Base-by-base conservation (phyloP, 1,140 invertebrate species). In the Drosophila nasuta region DNA sequence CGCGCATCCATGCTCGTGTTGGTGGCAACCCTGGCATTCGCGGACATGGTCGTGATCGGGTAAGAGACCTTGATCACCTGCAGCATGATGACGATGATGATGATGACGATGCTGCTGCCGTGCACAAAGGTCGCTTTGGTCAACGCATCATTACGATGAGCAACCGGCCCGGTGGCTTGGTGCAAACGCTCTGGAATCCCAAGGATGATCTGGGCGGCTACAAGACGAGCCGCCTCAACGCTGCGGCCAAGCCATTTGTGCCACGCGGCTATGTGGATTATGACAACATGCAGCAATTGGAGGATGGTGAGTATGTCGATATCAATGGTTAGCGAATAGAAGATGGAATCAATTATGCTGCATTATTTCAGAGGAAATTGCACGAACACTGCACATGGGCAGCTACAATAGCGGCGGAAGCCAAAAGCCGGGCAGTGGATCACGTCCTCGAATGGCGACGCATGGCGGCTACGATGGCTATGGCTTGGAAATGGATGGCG, bases 271-370 rank as follows among this genome's bases (percentile, higher is more conserved):
- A 92, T 49, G 66, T 92, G 3, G 91, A 92, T 13, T 90, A 92
- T 30, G 91, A 92, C 33, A 91, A 92, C 35, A 92, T 92, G 91
- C 81, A 92, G 52, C 56, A 92, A 5, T 69, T 90, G 6, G 92
- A 93, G 46, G 81, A 92, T 56, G 92, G 92, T 92, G 52, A 80
- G 82, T 60, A 45, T n/a, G 5, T 6, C 45, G 25, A 5, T 33
- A 5, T 7, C 33, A 5, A 33, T 33, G 8, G 35, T 10, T 3
- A 38, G 35, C 8, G 5, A 4, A 4, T 3, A 20, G 17, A 20
- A 20, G 17, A 20, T 25, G 3, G 0, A 25, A 25, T 25, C 20
- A 25, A 4, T 25, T 4, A 25, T 33, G 30, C 1, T 33, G 5
- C 6, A 33, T 33, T 8, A 33, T 33, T 38, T 38, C 56, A 92